Evolutionary conservation across 2,888 invertebrate genomes (phyloP).

Genomic region (Furcula furcula): DNA sequence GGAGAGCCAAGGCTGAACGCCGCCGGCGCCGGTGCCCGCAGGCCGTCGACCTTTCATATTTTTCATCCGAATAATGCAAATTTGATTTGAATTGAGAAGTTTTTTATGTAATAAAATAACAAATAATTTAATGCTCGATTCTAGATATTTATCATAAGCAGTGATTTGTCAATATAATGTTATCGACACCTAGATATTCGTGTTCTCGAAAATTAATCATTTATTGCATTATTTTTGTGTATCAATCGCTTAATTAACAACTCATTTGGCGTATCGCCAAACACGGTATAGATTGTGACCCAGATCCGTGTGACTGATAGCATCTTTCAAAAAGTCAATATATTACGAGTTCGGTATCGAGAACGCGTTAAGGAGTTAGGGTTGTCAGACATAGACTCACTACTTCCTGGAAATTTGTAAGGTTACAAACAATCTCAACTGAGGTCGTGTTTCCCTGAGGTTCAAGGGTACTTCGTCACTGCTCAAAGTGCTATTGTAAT

Average conservation of each 20-base stretch:
- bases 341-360: constrained; percentile 30
- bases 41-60: constrained; percentile 60
- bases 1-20: constrained; percentile 65
- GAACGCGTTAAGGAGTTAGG: constrained; percentile 29
- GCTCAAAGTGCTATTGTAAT: too few species aligned
- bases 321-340: constrained; percentile 46
- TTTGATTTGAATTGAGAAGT: not conserved
- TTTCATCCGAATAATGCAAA: not conserved
- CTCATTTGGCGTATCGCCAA: constrained; percentile 38
- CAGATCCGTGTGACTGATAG: constrained; percentile 51
- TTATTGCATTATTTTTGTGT: constrained; percentile 20
- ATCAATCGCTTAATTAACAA: constrained; percentile 37
- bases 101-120: too few species aligned
- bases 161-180: not conserved
- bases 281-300: constrained; percentile 46
- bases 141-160: too few species aligned
- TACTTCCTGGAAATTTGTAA: too few species aligned
- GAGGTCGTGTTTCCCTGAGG: too few species aligned
- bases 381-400: too few species aligned
- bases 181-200: constrained; percentile 19
- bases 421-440: too few species aligned
- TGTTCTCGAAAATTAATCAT: constrained; percentile 20
- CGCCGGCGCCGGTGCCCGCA: constrained; percentile 55
- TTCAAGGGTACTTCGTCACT: too few species aligned
- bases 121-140: too few species aligned